Conservation (phyloP, 2,797 vertebrate genomes). For the Lacerta viridis region DNA sequence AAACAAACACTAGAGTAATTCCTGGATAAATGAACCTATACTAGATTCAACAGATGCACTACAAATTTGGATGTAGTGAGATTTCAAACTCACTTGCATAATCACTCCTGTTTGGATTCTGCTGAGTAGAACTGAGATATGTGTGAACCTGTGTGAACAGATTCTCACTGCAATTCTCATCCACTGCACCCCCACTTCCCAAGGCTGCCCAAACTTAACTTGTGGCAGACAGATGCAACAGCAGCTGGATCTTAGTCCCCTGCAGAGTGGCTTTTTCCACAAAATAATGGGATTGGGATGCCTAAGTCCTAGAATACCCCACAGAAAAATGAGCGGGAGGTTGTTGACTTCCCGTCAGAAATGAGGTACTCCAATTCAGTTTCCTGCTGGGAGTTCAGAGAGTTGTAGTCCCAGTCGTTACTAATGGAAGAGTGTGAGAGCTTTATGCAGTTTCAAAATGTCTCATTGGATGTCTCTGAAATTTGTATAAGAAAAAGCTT, state of each 20-base stretch:
- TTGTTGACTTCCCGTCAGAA: background rate
- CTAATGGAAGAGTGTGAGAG: background rate
- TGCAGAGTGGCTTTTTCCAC: background rate
- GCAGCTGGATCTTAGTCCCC: background rate
- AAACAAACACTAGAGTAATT: too few species aligned
- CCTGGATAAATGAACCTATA: too few species aligned
- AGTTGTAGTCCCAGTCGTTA: background rate
- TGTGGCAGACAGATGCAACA: background rate
- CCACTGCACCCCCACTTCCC: background rate
- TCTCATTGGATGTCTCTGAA: background rate
- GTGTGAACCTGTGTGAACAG: too few species aligned
- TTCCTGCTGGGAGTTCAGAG: background rate
- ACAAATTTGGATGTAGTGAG: too few species aligned
- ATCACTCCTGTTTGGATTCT: too few species aligned
- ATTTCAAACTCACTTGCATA: too few species aligned
- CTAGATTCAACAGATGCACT: too few species aligned
- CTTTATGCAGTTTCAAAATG: slow-evolving; percentile 1
- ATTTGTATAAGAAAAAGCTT: background rate
- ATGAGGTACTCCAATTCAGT: background rate
- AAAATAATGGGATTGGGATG: background rate
- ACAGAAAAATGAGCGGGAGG: background rate
- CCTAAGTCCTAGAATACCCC: too few species aligned
- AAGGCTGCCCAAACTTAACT: background rate
- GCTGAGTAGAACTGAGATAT: too few species aligned
- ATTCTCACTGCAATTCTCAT: too few species aligned